Evolutionary conservation across 2,888 invertebrate species (phyloP), one percentile per base, ranked within the genome.

Genomic region (Sinohyriopsis cumingii): DNA sequence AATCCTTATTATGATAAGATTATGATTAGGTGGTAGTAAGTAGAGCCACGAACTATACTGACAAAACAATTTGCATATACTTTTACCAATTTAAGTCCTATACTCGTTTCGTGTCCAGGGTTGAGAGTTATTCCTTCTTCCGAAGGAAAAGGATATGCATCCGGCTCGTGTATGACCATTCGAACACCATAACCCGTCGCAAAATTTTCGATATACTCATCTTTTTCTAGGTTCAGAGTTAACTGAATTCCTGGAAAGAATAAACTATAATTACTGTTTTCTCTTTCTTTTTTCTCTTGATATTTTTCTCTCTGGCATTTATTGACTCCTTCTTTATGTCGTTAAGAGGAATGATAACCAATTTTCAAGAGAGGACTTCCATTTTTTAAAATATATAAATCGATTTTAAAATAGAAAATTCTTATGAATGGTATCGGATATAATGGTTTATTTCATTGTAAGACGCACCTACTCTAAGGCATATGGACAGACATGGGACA

Each of bases 151-250:
- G 81, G 77, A n/a, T 74, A 73, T 20, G 82, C 74, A 12, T 78
- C 79, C 1, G 75, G 73, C 28, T 77, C 73, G 59, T 82, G 81
- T 28, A 82, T 73, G 9, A 82, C 77, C 33, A 81, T 66, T 3
- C 78, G 71, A 12, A 82, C 60, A 22, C 82, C 82, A 68, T 78
- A 82, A 0, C 79, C 82, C 1, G 74, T 71, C 9, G 75, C 75
- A 61, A 74, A 77, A 55, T 76, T 72, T 24, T 70, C 63, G 5
- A 81, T 71, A 59, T 79, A 81, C 59, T 82, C 82, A 5, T 77
- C 71, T 1, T 72, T 55, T 67, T 82, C 81, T 12, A 82, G 63
- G 63, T 82, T 78, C 1, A 82, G 65, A 0, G 74, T 77, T 33
- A 82, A 15, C 28, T 71, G 68, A 25, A 82, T 64, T 3, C 79